These are phyloP conservation scores for Esox masquinongy DNA, from an alignment of 2,797 vertebrate species.

Conservation along the genomic window DNA sequence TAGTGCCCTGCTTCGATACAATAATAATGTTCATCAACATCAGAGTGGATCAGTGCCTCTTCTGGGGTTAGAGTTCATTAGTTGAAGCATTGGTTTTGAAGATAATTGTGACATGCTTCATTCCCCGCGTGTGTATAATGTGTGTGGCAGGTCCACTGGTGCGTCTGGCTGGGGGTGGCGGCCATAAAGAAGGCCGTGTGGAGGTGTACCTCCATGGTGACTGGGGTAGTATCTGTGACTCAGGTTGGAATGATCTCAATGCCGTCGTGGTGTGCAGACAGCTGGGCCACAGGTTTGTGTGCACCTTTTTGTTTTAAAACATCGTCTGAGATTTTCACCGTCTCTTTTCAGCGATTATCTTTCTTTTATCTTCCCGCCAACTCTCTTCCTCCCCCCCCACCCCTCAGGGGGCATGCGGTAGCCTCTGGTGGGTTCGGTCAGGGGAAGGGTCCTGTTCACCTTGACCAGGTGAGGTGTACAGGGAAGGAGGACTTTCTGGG, in stretches of 20 bases:
- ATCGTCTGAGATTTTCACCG: neutral
- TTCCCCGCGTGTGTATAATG: conserved; percentile 30
- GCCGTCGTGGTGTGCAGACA: conserved; percentile 88
- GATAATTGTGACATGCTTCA: neutral
- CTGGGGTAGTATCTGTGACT: conserved; percentile 89
- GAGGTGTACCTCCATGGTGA: conserved; percentile 86
- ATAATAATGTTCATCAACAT: too few relatives aligned
- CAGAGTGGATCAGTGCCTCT: neutral
- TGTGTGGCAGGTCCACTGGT: conserved; percentile 73
- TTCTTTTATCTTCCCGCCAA: neutral
- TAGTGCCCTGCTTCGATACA: too few relatives aligned
- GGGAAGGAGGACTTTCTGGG: conserved; percentile 82
- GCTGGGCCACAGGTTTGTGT: conserved; percentile 83
- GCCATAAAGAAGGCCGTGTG: conserved; percentile 84
- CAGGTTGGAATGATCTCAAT: conserved; percentile 85
- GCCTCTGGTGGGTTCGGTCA: conserved; percentile 82
- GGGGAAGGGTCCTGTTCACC: conserved; percentile 83
- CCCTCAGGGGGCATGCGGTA: conserved; percentile 56
- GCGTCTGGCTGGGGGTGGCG: conserved; percentile 81
- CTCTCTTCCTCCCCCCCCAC: neutral
- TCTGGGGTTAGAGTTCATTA: conserved; percentile 30
- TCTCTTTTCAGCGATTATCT: neutral
- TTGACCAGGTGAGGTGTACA: conserved; percentile 83
- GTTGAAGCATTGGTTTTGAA: conserved; percentile 23
- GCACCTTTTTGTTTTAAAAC: neutral